Evolutionary conservation across 1,140 invertebrate genomes (phyloP), one percentile per base, ranked within the genome.

Genomic region (Linepithema humile): DNA sequence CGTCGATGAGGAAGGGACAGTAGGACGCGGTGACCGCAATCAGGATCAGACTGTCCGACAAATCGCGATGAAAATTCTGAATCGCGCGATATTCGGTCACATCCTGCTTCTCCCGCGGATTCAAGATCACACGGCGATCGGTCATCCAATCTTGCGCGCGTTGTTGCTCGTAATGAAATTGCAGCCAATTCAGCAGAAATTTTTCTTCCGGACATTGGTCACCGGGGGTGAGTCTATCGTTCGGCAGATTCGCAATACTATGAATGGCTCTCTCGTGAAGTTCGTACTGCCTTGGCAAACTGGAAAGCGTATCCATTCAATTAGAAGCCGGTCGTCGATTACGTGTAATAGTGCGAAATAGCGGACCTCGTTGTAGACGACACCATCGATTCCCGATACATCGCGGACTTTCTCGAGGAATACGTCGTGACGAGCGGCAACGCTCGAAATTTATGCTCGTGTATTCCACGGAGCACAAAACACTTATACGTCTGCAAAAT

Each of bases 401-500:
- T 23, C 1, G 53, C 40, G 5, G 55, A 83, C 53, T 17, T 67
- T 12, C 20, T 84, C 9, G 65, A 74, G 3, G 3, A 7, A 48
- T 0, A 6, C 10, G 17, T 6, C 0, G 67, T 3, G 0, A 43
- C 38, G 7, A n/a, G 40, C 1, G 45, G 20, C 2, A 48, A 55
- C 9, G 48, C 43, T 1, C 15, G 35, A 15, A 70, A 65, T 32
- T 48, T 70, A 3, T 43, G 29, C 0, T 55, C 45, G 12, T 53
- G 78, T 78, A 88, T 62, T 23, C 64, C 45, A n/a, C n/a, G n/a
- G 1, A 92, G 62, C 4, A 92, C 75, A 0, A 94, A 87, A 50
- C 89, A 88, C 62, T 94, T 95, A 64, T 91, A 94, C 0, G 88
- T 92, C 85, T 93, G 93, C 26, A 94, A 86, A 38, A 93, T 82